Evolutionary conservation across 2,797 vertebrate species (phyloP).

Genomic region (Gephyroberyx darwinii): DNA sequence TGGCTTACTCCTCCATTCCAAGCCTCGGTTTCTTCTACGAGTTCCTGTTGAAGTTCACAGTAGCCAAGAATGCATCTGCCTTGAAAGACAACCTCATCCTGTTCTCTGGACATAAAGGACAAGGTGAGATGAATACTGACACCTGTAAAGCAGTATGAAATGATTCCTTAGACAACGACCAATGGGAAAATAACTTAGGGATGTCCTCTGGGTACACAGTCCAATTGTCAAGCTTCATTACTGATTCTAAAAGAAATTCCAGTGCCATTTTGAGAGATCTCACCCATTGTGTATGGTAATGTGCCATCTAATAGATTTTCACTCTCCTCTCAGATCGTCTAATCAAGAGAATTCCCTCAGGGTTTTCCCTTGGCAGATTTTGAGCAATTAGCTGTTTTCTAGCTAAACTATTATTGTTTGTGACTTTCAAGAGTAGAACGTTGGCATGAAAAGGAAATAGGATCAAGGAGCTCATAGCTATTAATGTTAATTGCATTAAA

Average conservation of each 20-base stretch:
- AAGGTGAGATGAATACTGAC: constrained; percentile 79
- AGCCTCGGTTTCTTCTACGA: constrained; percentile 84
- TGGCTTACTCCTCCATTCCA: constrained; percentile 81
- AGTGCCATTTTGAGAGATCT: constrained; percentile 43
- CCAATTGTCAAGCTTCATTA: constrained; percentile 62
- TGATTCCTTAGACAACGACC: constrained; percentile 30
- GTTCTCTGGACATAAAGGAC: constrained; percentile 88
- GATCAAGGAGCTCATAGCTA: constrained; percentile 31
- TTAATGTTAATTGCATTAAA: constrained; percentile 55
- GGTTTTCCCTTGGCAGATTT: constrained; percentile 55
- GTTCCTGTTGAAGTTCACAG: constrained; percentile 87
- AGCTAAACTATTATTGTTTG: constrained; percentile 52
- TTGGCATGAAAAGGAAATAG: constrained; percentile 12
- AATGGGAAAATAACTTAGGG: constrained; percentile 28
- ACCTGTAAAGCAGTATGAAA: constrained; percentile 39
- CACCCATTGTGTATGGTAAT: constrained; percentile 64
- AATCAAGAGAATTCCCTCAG: constrained; percentile 56
- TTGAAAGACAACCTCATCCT: constrained; percentile 89
- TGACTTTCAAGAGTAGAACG: constrained; percentile 49
- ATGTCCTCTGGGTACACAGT: constrained; percentile 42
- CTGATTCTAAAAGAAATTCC: constrained; percentile 44
- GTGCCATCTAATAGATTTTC: constrained; percentile 67
- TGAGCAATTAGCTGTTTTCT: constrained; percentile 58
- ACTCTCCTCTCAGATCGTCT: constrained; percentile 55
- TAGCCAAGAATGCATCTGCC: constrained; percentile 82